Percentiles rank a stretch among this genome's conserved stretches.
Evolutionary conservation across 1,140 invertebrate genomes (phyloP).

Genomic region (Penaeus vannamei): DNA sequence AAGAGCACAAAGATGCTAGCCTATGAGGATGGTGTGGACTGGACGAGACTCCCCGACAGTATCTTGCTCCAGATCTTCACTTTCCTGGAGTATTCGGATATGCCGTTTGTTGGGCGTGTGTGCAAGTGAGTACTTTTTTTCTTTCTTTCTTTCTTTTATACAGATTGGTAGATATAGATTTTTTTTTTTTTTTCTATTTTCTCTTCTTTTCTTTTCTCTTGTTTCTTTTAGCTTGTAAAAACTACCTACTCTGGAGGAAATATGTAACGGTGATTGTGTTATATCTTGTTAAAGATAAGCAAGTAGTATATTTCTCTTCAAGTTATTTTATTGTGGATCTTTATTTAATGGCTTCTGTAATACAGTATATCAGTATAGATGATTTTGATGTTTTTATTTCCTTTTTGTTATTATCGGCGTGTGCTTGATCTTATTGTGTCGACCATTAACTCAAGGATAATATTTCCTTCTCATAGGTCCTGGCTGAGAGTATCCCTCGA

Average conservation of each 20-base stretch:
- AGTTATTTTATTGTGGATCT: too few species aligned
- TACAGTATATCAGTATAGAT: too few species aligned
- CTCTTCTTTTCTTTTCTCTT: too few species aligned
- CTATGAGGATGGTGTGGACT: constrained; percentile 6
- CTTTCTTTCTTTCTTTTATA: not conserved
- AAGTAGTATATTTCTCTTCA: too few species aligned
- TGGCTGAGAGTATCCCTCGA: constrained; percentile 79
- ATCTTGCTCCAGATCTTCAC: constrained; percentile 55
- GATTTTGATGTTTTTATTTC: not conserved
- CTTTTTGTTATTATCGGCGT: too few species aligned
- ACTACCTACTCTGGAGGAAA: too few species aligned
- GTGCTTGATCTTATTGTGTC: not conserved
- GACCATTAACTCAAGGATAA: not conserved
- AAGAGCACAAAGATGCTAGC: constrained; percentile 2
- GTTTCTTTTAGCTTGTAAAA: too few species aligned
- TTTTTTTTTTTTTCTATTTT: not conserved
- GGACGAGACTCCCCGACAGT: constrained; percentile 54
- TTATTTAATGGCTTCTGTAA: too few species aligned
- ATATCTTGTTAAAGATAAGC: too few species aligned
- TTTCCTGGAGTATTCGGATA: constrained; percentile 44
- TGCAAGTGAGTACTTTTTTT: constrained; percentile 36
- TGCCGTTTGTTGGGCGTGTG: constrained; percentile 24
- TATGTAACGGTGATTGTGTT: too few species aligned
- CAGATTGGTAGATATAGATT: not conserved
- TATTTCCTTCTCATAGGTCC: constrained; percentile 72